Base-by-base conservation (phyloP, 2,113 vertebrate species). In the Varanus komodoensis region DNA sequence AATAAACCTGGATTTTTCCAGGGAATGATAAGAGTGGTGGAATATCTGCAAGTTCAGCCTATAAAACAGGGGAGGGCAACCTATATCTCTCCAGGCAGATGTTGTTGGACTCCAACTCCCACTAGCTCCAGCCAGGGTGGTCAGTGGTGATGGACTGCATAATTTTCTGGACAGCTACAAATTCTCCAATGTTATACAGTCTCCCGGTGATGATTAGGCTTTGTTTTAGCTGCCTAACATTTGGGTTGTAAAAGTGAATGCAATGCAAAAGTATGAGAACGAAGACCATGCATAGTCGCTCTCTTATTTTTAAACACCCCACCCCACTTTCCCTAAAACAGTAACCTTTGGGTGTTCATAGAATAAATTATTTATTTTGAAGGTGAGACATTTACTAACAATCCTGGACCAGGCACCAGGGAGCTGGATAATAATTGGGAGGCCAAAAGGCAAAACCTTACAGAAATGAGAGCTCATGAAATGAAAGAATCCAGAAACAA, bases 401-500 rank as follows among this genome's bases (percentile, higher is more conserved):
- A 8, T 84, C 78, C 82, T 87, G 54, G 84, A 69, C 27, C 32
- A 90, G 84, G 82, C 77, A 73, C 52, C 32, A 57, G 14, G 67
- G 38, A 90, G 93, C 91, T 73, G 54, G 91, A 89, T 90, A 89
- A 95, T 81, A 93, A 93, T 87, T 75, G 12, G 61, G 32, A 78
- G 1, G 74, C 77, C n/a, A 87, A 84, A 92, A 77, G 88, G 79
- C 44, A 29, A 90, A 44, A 8, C 12, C 85, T 79, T 73, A 23
- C 84, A 90, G 68, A 90, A 54, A n/a, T 74, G 89, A 91, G 1
- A 86, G 1, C 14, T 54, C 11, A 44, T 0, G 3, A 74, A n/a
- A 82, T 93, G 92, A 93, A 19, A 87, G 77, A 93, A 94, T 68
- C 82, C 89, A 94, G 91, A 89, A 94, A 89, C 27, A 93, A 95